Evolutionary conservation across 1,140 invertebrate species (phyloP).

Genomic region (Goniozus legneri): DNA sequence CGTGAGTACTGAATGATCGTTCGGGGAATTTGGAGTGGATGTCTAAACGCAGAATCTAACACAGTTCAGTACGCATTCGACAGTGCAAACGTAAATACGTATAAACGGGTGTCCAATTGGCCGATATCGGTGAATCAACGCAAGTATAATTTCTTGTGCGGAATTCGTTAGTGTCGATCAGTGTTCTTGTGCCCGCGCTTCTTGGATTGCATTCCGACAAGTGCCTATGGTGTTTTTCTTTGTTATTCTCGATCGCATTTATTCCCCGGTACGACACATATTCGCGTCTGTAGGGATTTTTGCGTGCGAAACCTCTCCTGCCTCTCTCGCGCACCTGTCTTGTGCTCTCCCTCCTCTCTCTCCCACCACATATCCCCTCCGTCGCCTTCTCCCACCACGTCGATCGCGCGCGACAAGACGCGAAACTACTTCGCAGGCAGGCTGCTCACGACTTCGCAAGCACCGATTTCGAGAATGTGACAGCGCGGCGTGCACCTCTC

Average conservation of each 20-base stretch:
- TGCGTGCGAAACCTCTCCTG: too few relatives aligned
- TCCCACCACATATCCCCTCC: neutral
- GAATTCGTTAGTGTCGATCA: too few relatives aligned
- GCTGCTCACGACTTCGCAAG: neutral
- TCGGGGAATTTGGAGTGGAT: neutral
- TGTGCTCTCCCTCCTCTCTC: conserved; percentile 7
- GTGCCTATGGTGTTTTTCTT: too few relatives aligned
- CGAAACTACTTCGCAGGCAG: neutral
- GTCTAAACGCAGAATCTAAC: neutral
- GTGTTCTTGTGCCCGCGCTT: too few relatives aligned
- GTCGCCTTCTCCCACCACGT: conserved; percentile 10
- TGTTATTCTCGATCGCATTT: too few relatives aligned
- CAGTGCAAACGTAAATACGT: too few relatives aligned
- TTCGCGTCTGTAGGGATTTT: too few relatives aligned
- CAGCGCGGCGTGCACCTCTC: conserved; percentile 31
- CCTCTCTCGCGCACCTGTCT: neutral
- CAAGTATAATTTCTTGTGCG: too few relatives aligned
- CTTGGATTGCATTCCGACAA: too few relatives aligned
- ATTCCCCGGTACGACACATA: too few relatives aligned
- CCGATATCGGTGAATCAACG: too few relatives aligned
- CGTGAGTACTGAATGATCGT: neutral
- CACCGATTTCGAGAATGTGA: conserved; percentile 34
- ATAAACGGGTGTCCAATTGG: too few relatives aligned
- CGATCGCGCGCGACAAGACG: neutral
- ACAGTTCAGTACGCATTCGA: neutral